These are phyloP conservation scores for Oxyura jamaicensis DNA, from an alignment of 2,113 vertebrate species.

Conservation along the genomic window DNA sequence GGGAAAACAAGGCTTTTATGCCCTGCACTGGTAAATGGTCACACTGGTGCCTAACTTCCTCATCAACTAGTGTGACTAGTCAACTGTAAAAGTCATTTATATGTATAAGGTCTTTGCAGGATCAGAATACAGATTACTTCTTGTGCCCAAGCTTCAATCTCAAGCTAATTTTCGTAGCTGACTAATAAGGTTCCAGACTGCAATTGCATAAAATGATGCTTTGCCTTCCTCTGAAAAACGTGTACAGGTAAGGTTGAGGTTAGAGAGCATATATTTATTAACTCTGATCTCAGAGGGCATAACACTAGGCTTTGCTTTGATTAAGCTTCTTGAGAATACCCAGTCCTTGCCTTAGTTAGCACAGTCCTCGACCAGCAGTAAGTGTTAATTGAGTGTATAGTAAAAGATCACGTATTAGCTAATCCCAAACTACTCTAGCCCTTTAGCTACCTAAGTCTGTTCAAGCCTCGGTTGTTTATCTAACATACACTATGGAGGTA, in stretches of 20 bases:
- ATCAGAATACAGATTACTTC: slow-evolving; percentile 31
- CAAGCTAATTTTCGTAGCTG: background rate
- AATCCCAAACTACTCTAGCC: slow-evolving; percentile 12
- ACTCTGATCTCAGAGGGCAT: background rate
- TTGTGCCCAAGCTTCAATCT: background rate
- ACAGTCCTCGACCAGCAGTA: background rate
- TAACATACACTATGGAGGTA: background rate
- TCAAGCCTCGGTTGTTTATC: background rate
- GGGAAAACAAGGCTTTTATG: slow-evolving; percentile 41
- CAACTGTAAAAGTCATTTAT: slow-evolving; percentile 38
- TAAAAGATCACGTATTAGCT: slow-evolving; percentile 47
- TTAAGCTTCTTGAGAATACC: background rate
- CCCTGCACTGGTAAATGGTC: slow-evolving; percentile 36
- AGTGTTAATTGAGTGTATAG: background rate
- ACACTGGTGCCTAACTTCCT: background rate
- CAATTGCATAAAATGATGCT: background rate
- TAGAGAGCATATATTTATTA: background rate
- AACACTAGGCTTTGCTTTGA: background rate
- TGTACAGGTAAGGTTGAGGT: background rate
- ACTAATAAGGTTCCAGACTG: background rate
- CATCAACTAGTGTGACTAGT: background rate
- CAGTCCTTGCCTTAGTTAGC: background rate
- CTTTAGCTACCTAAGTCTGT: background rate
- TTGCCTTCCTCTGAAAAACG: background rate
- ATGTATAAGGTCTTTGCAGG: background rate